Percentiles rank a stretch among this genome's conserved stretches.
phyloP scores from a whole-genome alignment of 2,797 vertebrate species.

The Phaenicophaeus curvirostris region DNA sequence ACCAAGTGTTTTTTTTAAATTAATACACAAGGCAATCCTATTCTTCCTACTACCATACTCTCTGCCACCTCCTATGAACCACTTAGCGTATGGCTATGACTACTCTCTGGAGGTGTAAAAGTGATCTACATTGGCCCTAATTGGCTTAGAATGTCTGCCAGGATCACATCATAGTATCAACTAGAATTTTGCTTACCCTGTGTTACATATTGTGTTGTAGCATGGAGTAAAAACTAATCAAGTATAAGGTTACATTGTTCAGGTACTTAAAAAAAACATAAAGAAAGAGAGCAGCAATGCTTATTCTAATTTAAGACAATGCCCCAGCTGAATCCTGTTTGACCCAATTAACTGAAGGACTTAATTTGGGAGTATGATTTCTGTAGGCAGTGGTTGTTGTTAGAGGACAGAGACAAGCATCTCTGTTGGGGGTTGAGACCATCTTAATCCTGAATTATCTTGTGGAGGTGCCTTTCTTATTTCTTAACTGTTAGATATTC shows the following conservation, averaged over 20 bases:
- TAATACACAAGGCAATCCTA: neutral
- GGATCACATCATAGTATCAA: neutral
- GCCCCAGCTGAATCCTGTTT: neutral
- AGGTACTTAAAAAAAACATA: neutral
- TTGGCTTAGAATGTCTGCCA: constrained; percentile 23
- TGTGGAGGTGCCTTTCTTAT: neutral
- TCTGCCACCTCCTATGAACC: neutral
- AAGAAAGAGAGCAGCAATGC: neutral
- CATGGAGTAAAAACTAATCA: neutral
- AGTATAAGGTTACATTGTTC: neutral
- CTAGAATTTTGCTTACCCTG: neutral
- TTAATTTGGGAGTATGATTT: constrained; percentile 1
- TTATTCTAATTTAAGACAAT: constrained; percentile 34
- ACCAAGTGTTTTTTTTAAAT: neutral
- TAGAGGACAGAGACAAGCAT: neutral
- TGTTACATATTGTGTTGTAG: neutral
- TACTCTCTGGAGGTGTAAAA: neutral
- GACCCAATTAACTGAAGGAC: constrained; percentile 46
- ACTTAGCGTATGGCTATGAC: neutral
- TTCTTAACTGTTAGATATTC: neutral
- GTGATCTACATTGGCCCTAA: constrained; percentile 16
- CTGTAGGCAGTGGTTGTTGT: neutral
- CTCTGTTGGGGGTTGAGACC: neutral
- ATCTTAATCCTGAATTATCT: neutral
- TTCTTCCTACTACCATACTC: neutral